Base-by-base conservation (phyloP, 2,797 vertebrate genomes). In the Morus bassanus region DNA sequence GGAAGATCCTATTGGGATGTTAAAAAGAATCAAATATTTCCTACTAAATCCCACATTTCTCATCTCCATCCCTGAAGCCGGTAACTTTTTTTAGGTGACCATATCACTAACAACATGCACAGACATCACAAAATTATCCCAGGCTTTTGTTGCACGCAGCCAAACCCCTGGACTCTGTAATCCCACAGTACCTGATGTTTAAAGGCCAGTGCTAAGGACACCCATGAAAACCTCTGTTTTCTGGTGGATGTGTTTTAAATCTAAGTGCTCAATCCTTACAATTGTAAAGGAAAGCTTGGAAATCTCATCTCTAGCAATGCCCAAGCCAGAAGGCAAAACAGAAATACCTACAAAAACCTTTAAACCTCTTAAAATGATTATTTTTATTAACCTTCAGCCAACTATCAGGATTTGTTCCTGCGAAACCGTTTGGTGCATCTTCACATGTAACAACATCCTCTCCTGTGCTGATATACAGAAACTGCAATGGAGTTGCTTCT, bases 281-380 rank as follows among this genome's bases (percentile, higher is more conserved):
- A 8, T 25, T n/a, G 21, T 27, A 76, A 72, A 76, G 37, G n/a
- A 64, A 37, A 81, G 15, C 53, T 53, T 28, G 31, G 48, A 86
- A 68, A 68, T n/a, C 18, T 43, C 57, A 61, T 16, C 50, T 68
- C 50, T 24, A 85, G 78, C 30, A 25, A 43, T 4, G 18, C 18
- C 31, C 19, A 18, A 53, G 70, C 30, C 17, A 15, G 48, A 78
- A 78, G 13, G 22, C 57, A 72, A 75, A 89, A 11, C 57, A 60
- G 11, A 41, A 81, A 33, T 9, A 60, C 19, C 2, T 4, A 28
- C 64, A 39, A 57, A 85, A 61, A 24, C 3, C 30, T 54, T 68
- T 25, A 77, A 37, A 22, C 25, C 21, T 12, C 31, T 59, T 24
- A 14, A 64, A 93, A n/a, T 2, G 0, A 0, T 22, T 22, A 3